Base-by-base conservation (phyloP, 2,797 vertebrate species). In the Falco biarmicus region DNA sequence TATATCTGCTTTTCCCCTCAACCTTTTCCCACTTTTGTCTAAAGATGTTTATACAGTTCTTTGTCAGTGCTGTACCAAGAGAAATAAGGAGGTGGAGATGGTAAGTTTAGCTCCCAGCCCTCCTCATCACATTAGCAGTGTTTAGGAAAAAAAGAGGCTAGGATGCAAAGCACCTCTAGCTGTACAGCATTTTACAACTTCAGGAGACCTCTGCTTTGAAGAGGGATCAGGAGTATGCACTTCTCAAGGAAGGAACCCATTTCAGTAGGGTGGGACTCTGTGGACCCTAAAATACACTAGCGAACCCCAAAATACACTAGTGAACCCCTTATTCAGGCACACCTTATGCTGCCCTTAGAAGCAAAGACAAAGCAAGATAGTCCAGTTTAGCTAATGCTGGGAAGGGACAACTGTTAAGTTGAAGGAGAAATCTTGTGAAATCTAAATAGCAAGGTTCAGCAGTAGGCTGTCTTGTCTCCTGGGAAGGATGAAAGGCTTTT, bases 391-490 rank as follows among this genome's bases (percentile, higher is more conserved):
- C 19, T 59, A 60, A 39, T 9, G 25, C 32, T 48, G 60, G 34
- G 31, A 86, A 34, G 50, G 90, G 64, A 59, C 59, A 61, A 80
- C 16, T 78, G 28, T 20, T 79, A 63, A 51, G 19, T 2, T 66
- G 69, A 94, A 84, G 48, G 28, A 94, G 54, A 73, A 92, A 53
- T 18, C 45, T 81, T 56, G 71, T 69, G 75, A 95, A 91, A 97
- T 57, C 29, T 15, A 89, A 90, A 64, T 7, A 11, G 56, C 8
- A 32, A 37, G 89, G 57, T 54, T 76, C 16, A 89, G 43, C 15
- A 60, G 60, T 39, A 66, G 25, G 16, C 45, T 53, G 43, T 51
- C 71, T 68, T 56, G 25, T 73, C 70, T 91, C 37, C 31, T 56
- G 79, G 61, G 47, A 95, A 89, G 21, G 41, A 47, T 47, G 57